Conservation (phyloP, 2,797 vertebrate genomes). For the Odontamblyopus lacepedii region DNA sequence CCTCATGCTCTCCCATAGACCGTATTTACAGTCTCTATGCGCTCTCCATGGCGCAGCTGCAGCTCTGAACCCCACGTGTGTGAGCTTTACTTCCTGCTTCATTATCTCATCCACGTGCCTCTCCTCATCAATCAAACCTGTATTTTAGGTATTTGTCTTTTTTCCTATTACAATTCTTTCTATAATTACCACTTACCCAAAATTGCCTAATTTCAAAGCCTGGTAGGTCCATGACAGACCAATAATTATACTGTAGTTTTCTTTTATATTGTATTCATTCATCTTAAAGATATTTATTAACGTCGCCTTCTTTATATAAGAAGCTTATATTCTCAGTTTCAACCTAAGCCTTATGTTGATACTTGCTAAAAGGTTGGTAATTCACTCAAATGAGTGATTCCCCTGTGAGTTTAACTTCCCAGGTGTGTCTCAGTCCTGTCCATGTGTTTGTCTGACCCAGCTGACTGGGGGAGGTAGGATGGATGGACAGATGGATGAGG, state of each 20-base stretch:
- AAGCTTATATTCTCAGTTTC: neutral
- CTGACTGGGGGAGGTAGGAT: slow-evolving; percentile 50
- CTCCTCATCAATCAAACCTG: neutral
- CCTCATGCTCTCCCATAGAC: no score
- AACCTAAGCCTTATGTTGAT: neutral
- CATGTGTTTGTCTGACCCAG: slow-evolving; percentile 22
- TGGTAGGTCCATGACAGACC: no score
- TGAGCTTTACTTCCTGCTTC: neutral
- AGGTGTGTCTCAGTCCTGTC: neutral
- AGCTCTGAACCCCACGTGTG: no score
- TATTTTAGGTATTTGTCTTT: neutral
- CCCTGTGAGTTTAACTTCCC: neutral
- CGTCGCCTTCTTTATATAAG: no score
- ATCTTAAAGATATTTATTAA: no score
- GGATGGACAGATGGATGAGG: slow-evolving; percentile 71
- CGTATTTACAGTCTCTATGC: no score
- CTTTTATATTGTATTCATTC: neutral
- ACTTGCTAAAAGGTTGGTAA: neutral
- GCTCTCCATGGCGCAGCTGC: neutral
- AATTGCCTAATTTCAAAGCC: neutral
- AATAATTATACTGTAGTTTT: neutral
- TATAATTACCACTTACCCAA: neutral
- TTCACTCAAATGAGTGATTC: neutral
- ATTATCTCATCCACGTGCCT: neutral
- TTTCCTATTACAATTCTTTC: neutral